These are phyloP conservation scores for Varecia variegata DNA, from an alignment of 2,797 vertebrate species.

Conservation along the genomic window DNA sequence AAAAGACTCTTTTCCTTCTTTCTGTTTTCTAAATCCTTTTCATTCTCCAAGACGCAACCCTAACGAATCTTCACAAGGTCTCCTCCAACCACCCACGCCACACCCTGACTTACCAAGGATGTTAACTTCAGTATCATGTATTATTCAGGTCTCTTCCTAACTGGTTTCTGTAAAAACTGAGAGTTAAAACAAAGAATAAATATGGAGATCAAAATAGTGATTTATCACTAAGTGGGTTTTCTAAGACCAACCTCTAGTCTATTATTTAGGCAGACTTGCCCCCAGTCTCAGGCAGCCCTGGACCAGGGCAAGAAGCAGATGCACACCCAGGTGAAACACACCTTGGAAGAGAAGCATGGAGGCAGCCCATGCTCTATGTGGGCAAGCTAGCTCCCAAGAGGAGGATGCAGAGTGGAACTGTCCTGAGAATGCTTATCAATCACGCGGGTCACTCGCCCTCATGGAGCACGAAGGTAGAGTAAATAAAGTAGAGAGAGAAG, in stretches of 20 bases:
- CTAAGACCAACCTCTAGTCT: background rate
- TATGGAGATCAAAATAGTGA: background rate
- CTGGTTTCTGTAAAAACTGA: background rate
- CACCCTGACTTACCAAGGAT: background rate
- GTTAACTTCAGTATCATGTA: background rate
- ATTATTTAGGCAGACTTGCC: background rate
- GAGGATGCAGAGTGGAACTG: background rate
- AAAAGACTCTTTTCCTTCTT: background rate
- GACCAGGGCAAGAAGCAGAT: background rate
- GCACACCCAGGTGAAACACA: background rate
- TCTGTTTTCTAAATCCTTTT: slow-evolving; percentile 2
- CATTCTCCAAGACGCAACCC: background rate
- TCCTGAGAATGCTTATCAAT: background rate
- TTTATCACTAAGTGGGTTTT: background rate
- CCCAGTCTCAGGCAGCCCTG: background rate
- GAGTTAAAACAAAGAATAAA: slow-evolving; percentile 19
- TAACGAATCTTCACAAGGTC: background rate
- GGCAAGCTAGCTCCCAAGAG: background rate
- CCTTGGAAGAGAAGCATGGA: background rate
- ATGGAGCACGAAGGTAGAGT: background rate
- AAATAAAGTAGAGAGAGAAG: background rate
- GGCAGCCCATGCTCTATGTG: background rate
- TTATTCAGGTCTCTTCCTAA: background rate
- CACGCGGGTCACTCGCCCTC: too few relatives aligned
- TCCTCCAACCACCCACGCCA: background rate